phyloP scores from a whole-genome alignment of 2,113 vertebrate species.

The Sapajus apella region DNA sequence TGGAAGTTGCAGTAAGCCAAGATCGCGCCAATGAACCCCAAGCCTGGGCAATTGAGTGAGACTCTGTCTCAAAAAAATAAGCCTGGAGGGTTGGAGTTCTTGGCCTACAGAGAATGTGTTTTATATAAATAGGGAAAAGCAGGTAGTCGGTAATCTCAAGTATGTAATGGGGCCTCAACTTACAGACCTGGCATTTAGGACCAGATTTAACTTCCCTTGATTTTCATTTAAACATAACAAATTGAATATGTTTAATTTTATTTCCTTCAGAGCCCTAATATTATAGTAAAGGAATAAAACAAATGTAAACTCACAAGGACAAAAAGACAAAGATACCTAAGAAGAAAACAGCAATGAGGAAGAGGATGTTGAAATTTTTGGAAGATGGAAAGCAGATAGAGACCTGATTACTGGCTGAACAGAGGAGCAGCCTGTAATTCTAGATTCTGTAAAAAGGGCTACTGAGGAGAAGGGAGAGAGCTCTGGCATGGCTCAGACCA shows the following conservation, averaged over 20 bases:
- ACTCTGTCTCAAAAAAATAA: too few species aligned
- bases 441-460: background rate
- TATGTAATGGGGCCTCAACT: background rate
- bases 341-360: background rate
- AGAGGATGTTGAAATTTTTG: background rate
- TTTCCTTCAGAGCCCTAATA: background rate
- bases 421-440: background rate
- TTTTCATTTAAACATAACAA: background rate
- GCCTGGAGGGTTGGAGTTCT: too few species aligned
- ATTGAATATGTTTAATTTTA: background rate
- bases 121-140: background rate
- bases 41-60: too few species aligned
- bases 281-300: background rate
- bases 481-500: background rate
- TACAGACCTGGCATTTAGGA: background rate
- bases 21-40: too few species aligned
- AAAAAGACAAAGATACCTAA: background rate
- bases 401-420: background rate
- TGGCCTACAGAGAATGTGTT: background rate
- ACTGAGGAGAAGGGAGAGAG: background rate
- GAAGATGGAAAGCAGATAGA: background rate
- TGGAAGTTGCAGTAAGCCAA: too few species aligned
- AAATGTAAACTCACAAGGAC: background rate
- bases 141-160: background rate
- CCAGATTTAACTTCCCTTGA: background rate